Conservation (phyloP, 2,888 invertebrate genomes). For the Troides oblongomaculatus region DNA sequence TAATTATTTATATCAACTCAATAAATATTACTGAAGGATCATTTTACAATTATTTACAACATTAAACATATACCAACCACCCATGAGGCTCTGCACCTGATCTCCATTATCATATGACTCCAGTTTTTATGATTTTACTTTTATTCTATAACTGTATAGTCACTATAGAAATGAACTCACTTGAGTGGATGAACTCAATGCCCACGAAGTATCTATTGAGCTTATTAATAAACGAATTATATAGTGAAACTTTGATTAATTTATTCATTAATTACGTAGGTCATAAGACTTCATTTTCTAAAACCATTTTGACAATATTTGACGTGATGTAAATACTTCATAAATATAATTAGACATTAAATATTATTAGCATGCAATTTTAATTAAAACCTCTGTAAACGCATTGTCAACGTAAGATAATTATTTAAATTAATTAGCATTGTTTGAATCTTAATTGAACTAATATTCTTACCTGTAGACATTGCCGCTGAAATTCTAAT, state of each 20-base stretch:
- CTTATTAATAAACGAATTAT: conserved; percentile 21
- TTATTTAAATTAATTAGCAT: too few species aligned
- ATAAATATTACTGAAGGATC: too few species aligned
- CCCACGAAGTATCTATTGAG: conserved; percentile 21
- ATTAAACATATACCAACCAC: conserved; percentile 43
- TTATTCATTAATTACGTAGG: conserved; percentile 25
- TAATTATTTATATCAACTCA: too few species aligned
- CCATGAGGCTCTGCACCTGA: conserved; percentile 38
- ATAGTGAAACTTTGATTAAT: conserved; percentile 21
- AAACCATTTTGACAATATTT: conserved; percentile 16
- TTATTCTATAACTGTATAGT: conserved; percentile 29
- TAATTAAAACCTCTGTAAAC: neutral
- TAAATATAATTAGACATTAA: neutral
- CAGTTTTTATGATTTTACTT: conserved; percentile 39
- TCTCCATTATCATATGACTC: conserved; percentile 44
- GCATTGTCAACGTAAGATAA: too few species aligned
- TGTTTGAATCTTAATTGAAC: neutral
- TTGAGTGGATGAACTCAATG: conserved; percentile 31
- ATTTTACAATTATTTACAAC: neutral
- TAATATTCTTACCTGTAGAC: conserved; percentile 49
- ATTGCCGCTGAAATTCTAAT: conserved; percentile 46
- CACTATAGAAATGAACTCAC: conserved; percentile 37
- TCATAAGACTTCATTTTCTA: conserved; percentile 12
- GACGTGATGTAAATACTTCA: neutral
- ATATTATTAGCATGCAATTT: neutral